A percentile compares a stretch with the other conserved stretches of the same genome.
These are phyloP conservation scores for Ceratitis capitata DNA, from an alignment of 1,140 invertebrate species.

Conservation along the genomic window DNA sequence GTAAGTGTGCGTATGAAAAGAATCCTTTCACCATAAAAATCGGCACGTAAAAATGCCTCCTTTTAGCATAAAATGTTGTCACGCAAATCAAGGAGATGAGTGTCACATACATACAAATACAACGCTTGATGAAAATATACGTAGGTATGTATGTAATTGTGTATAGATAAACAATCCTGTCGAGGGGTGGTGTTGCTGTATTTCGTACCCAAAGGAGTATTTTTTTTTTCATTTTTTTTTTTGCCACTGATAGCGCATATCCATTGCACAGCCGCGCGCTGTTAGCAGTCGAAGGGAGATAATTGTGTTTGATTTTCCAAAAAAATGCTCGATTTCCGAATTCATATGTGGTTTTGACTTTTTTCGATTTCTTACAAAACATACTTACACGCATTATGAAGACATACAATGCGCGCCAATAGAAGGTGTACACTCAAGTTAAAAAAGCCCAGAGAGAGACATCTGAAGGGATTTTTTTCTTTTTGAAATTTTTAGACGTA, in stretches of 20 bases:
- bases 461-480: no score
- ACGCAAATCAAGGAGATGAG: slow-evolving; percentile 27
- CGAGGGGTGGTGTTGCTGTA: not conserved
- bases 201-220: not conserved
- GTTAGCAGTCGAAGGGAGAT: not conserved
- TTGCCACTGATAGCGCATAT: not conserved
- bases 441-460: no score
- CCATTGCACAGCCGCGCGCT: not conserved
- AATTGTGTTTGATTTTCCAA: not conserved
- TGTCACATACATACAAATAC: not conserved
- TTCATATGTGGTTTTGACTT: not conserved
- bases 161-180: no score
- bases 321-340: not conserved
- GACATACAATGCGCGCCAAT: not conserved
- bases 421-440: not conserved
- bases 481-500: no score
- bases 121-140: not conserved
- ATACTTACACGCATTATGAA: no score
- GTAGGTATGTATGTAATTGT: not conserved
- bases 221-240: no score
- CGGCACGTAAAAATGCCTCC: slow-evolving; percentile 30
- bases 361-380: not conserved
- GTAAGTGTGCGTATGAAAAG: not conserved
- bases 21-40: slow-evolving; percentile 32
- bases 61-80: slow-evolving; percentile 39